These are phyloP conservation scores for Tadarida brasiliensis DNA, from an alignment of 2,797 vertebrate genomes.

Conservation along the genomic window DNA sequence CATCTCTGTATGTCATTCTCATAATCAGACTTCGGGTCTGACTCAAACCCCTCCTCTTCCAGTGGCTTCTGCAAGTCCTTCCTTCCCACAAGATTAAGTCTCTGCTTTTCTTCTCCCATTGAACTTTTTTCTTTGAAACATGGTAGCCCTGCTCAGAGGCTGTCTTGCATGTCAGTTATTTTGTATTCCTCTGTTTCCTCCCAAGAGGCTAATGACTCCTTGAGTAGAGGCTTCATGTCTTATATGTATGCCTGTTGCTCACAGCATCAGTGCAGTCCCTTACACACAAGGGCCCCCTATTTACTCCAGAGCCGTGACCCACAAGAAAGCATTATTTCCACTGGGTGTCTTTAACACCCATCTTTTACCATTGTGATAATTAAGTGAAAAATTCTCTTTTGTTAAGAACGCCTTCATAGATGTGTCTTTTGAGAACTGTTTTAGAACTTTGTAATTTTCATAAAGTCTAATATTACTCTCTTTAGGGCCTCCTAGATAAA, in stretches of 20 bases:
- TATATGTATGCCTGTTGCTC: background rate
- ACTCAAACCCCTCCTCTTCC: background rate
- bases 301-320: background rate
- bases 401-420: background rate
- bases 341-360: background rate
- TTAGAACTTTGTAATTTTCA: constrained; percentile 27
- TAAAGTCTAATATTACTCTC: constrained; percentile 1
- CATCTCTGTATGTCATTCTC: background rate
- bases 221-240: background rate
- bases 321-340: background rate
- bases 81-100: background rate
- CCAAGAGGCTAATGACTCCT: background rate
- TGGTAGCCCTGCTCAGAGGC: background rate
- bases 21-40: background rate
- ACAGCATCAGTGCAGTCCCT: too few relatives aligned
- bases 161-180: background rate
- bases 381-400: constrained; percentile 39
- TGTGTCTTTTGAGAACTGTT: constrained; percentile 50
- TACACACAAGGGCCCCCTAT: fast-evolving
- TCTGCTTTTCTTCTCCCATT: background rate
- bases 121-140: background rate
- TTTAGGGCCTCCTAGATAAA: background rate
- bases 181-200: constrained; percentile 14
- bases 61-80: background rate
- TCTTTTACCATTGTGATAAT: constrained; percentile 44